Conservation (phyloP, 2,797 vertebrate genomes). For the Gymnopithys bicolor region DNA sequence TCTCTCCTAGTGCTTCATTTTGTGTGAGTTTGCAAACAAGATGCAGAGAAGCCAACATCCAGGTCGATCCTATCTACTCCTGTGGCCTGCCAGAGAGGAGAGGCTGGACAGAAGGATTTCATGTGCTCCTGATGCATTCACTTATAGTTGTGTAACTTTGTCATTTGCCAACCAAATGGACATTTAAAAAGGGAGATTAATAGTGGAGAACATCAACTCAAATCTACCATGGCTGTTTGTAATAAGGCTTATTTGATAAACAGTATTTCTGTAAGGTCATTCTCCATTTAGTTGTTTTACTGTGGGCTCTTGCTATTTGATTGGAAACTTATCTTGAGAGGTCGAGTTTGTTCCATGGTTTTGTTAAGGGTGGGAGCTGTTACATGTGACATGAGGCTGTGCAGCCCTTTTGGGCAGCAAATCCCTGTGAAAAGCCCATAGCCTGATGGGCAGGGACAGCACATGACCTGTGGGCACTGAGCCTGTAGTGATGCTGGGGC, state of each 20-base stretch:
- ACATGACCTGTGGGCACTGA: neutral
- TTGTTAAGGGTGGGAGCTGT: neutral
- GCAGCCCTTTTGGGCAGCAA: neutral
- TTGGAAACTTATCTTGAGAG: neutral
- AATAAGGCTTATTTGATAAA: neutral
- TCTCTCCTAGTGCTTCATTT: neutral
- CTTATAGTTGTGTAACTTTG: neutral
- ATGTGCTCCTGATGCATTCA: neutral
- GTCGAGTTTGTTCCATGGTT: neutral
- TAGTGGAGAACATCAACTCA: neutral
- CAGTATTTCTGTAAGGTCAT: neutral
- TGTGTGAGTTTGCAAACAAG: neutral
- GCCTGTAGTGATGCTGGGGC: neutral
- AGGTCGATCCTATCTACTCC: neutral
- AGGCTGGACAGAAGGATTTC: neutral
- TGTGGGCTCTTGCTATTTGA: neutral
- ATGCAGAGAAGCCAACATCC: neutral
- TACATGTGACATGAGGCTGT: neutral
- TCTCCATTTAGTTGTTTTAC: constrained; percentile 1
- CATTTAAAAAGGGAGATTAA: neutral
- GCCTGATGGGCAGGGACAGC: neutral
- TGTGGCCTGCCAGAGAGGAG: neutral
- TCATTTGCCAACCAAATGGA: neutral
- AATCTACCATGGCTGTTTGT: neutral
- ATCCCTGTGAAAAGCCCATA: neutral